phyloP scores from a whole-genome alignment of 2,797 vertebrate species.

The Takifugu ocellatus region DNA sequence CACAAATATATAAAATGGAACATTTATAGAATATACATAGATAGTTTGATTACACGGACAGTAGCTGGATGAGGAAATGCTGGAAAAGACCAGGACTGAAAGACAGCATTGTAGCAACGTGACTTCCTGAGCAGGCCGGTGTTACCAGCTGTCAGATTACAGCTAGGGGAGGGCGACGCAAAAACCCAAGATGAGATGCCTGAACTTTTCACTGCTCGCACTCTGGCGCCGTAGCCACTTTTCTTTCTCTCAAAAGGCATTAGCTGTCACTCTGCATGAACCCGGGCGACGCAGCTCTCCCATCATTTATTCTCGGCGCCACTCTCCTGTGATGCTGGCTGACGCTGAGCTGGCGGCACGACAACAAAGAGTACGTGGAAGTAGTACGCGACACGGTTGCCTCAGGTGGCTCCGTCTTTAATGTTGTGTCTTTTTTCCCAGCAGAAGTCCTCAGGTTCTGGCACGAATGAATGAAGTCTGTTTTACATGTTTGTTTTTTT shows the following conservation, averaged over 20 bases:
- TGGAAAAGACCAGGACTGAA: conserved; percentile 14
- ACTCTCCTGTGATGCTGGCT: conserved; percentile 38
- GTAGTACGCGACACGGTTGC: conserved; percentile 11
- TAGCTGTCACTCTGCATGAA: conserved; percentile 51
- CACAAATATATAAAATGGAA: too few species aligned
- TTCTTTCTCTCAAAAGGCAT: conserved; percentile 39
- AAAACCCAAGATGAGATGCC: conserved; percentile 41
- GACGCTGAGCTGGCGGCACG: conserved; percentile 36
- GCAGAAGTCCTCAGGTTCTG: conserved; percentile 19
- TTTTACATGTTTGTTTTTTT: neutral
- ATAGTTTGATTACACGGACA: too few species aligned
- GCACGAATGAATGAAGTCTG: neutral
- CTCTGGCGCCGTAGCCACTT: conserved; percentile 37
- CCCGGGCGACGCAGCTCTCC: conserved; percentile 25
- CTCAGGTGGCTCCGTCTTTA: conserved; percentile 21
- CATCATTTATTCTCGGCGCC: conserved; percentile 35
- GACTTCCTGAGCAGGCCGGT: conserved; percentile 19
- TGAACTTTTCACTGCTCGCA: conserved; percentile 52
- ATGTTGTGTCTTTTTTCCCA: conserved; percentile 17
- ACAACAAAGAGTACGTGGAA: conserved; percentile 36
- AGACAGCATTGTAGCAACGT: conserved; percentile 1
- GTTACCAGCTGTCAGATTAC: conserved; percentile 58
- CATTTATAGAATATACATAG: too few species aligned
- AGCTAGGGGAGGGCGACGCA: conserved; percentile 28
- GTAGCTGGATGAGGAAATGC: neutral